Evolutionary conservation across 2,888 invertebrate species (phyloP).

Genomic region (Azorinus chamasolen): DNA sequence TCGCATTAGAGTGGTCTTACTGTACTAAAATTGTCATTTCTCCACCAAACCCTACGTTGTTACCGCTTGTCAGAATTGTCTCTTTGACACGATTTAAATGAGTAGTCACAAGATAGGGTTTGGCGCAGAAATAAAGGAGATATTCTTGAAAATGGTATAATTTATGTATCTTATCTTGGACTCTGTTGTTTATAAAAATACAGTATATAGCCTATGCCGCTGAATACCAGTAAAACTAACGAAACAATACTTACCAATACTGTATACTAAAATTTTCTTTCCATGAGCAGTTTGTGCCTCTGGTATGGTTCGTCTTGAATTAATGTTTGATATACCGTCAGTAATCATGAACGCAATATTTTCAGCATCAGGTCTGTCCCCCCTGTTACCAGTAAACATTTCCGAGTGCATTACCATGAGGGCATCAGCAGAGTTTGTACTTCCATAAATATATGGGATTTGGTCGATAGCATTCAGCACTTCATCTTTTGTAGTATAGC

Average conservation of each 20-base stretch:
- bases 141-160: too few relatives aligned
- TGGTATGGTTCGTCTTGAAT: constrained; percentile 76
- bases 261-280: constrained; percentile 60
- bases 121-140: too few relatives aligned
- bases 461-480: constrained; percentile 71
- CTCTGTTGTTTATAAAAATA: too few relatives aligned
- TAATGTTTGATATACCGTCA: constrained; percentile 82
- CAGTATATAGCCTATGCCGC: too few relatives aligned
- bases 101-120: too few relatives aligned
- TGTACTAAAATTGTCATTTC: too few relatives aligned
- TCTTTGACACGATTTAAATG: too few relatives aligned
- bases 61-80: too few relatives aligned
- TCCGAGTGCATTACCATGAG: constrained; percentile 73
- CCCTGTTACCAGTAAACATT: constrained; percentile 74
- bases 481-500: constrained; percentile 63
- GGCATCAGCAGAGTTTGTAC: constrained; percentile 83
- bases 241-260: constrained; percentile 58
- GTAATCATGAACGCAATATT: constrained; percentile 81
- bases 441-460: constrained; percentile 76
- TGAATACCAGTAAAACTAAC: too few relatives aligned
- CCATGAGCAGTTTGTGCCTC: constrained; percentile 66
- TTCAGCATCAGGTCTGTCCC: constrained; percentile 76
- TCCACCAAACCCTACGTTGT: too few relatives aligned
- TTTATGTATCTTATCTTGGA: too few relatives aligned
- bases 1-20: too few relatives aligned